A percentile compares a stretch with the other conserved stretches of the same genome.
Conservation (phyloP, 2,113 vertebrate species). For the Tor tambroides region DNA sequence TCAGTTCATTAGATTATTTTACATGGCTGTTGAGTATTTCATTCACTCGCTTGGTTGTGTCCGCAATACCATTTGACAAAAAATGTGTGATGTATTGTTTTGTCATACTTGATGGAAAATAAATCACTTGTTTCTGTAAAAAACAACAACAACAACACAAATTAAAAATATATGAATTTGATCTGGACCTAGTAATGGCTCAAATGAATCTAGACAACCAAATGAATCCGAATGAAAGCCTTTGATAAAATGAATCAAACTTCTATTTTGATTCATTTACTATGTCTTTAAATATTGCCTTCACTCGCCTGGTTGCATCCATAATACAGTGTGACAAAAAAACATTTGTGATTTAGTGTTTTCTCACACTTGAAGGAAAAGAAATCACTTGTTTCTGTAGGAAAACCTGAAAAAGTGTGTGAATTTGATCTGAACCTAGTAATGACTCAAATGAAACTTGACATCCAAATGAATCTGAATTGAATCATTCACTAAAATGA, state of each 20-base stretch:
- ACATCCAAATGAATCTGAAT: not conserved
- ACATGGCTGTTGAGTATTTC: too few species aligned
- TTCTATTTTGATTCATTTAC: not conserved
- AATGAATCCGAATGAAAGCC: not conserved
- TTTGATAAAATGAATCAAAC: not conserved
- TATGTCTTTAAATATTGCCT: not conserved
- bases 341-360: not conserved
- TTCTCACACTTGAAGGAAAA: not conserved
- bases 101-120: too few species aligned
- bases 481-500: not conserved
- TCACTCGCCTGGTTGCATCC: not conserved
- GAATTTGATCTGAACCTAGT: not conserved
- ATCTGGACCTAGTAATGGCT: not conserved
- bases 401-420: not conserved
- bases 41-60: too few species aligned
- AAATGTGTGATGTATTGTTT: too few species aligned
- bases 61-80: too few species aligned
- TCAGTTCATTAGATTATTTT: too few species aligned
- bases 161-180: not conserved
- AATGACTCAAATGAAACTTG: not conserved
- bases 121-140: not conserved
- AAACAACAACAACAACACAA: too few species aligned
- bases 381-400: not conserved
- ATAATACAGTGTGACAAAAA: not conserved
- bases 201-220: not conserved